Percentiles rank a stretch among this genome's conserved stretches.
These are phyloP conservation scores for Erythrocercus mccallii DNA, from an alignment of 2,113 vertebrate species.

Conservation along the genomic window DNA sequence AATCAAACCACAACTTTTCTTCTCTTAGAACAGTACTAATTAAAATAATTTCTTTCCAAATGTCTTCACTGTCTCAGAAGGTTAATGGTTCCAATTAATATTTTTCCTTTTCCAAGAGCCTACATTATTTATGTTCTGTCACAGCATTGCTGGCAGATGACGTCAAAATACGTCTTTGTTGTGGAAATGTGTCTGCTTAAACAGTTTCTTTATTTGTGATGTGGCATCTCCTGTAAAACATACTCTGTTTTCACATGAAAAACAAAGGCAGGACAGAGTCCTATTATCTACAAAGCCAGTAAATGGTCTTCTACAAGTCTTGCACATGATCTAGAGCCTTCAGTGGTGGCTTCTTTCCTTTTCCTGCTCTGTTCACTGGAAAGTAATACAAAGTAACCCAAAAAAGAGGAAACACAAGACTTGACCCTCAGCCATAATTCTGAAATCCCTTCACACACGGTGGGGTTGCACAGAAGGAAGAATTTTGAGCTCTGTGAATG, in stretches of 20 bases:
- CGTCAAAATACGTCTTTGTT: constrained; percentile 6
- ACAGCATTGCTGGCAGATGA: background rate
- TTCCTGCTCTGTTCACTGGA: background rate
- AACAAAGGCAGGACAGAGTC: background rate
- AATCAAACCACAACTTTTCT: background rate
- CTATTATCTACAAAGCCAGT: background rate
- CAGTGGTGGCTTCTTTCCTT: background rate
- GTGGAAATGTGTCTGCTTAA: constrained; percentile 5
- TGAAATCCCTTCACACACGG: background rate
- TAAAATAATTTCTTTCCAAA: background rate
- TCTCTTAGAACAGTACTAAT: background rate
- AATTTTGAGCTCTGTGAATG: background rate
- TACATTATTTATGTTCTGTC: constrained; percentile 9
- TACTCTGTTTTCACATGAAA: background rate
- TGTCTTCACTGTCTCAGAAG: background rate
- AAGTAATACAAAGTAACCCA: background rate
- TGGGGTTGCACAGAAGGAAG: background rate
- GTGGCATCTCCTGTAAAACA: constrained; percentile 2
- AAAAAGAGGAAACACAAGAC: background rate
- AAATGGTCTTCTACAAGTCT: background rate
- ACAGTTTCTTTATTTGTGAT: constrained; percentile 20
- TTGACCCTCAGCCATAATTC: background rate
- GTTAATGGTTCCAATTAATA: background rate
- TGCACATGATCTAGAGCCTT: background rate
- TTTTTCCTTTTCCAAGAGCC: background rate